Base-by-base conservation (phyloP, 2,888 invertebrate species). In the Slavum lentiscoides region DNA sequence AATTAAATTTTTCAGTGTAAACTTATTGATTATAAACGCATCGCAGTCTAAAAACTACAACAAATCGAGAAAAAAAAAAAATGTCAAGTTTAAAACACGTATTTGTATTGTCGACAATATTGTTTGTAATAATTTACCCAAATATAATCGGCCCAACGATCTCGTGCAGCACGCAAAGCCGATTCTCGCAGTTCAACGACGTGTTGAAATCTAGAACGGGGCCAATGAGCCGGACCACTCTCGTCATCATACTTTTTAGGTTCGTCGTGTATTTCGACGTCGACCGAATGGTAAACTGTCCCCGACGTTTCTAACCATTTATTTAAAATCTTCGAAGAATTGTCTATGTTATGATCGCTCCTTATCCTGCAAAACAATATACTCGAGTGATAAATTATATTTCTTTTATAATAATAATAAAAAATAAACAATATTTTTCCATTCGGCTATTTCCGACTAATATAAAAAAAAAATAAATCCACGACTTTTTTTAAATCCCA, bases 61-160 rank as follows among this genome's bases (percentile, higher is more conserved):
- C 55, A 89, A 88, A 83, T 85, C 6, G 62, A 68, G 53, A 72
- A 2, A 55, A 74, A 30, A 77, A 64, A 72, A 70, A 49, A 58
- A 64, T 61, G 19, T 43, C 19, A 82, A 70, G 30, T 39, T 53
- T 68, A 59, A 76, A 39, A 62, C 17, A 30, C 23, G 67, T 43
- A 58, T 43, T 69, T 83, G 49, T 37, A 75, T 64, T 15, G 55
- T 70, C 66, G 13, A 23, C 23, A 61, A 0, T 68, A 82, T 55
- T 74, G 67, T 19, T 59, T 21, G 21, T 43, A 61, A 53, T 55
- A 17, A 88, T 91, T 90, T 88, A 96, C 95, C 88, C 95, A 92
- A 83, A 96, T 86, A 87, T 90, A 98, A 87, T 97, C 96, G 9
- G 96, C 94, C 96, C 96, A 96, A 77, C 90, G 89, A 83, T 89